phyloP scores from a whole-genome alignment of 2,113 vertebrate species.

The Eulemur macaco region DNA sequence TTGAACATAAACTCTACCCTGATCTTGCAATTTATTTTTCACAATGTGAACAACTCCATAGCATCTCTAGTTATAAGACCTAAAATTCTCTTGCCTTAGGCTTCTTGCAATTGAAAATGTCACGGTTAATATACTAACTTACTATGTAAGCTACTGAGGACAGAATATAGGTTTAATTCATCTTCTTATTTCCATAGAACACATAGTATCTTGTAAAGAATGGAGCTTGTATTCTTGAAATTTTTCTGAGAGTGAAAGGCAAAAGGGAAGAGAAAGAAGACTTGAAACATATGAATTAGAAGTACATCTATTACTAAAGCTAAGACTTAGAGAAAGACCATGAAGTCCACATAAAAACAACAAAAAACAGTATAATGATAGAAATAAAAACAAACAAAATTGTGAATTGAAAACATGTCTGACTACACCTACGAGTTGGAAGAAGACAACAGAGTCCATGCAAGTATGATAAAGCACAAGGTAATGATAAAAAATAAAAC shows the following conservation, averaged over 20 bases:
- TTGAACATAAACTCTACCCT: neutral
- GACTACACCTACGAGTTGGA: neutral
- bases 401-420: neutral
- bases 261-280: neutral
- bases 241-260: neutral
- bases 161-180: neutral
- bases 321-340: neutral
- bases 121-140: neutral
- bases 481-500: neutral
- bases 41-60: neutral
- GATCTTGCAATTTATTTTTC: neutral
- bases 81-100: neutral
- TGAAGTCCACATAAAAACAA: neutral
- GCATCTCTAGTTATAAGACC: neutral
- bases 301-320: neutral
- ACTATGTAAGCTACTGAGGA: neutral
- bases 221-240: neutral
- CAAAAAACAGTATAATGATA: neutral
- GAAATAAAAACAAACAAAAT: neutral
- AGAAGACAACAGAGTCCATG: neutral
- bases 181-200: neutral
- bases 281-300: neutral
- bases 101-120: neutral
- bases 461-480: neutral
- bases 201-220: neutral